Conservation (phyloP, 2,888 invertebrate species). For the Epicampocera succincta region DNA sequence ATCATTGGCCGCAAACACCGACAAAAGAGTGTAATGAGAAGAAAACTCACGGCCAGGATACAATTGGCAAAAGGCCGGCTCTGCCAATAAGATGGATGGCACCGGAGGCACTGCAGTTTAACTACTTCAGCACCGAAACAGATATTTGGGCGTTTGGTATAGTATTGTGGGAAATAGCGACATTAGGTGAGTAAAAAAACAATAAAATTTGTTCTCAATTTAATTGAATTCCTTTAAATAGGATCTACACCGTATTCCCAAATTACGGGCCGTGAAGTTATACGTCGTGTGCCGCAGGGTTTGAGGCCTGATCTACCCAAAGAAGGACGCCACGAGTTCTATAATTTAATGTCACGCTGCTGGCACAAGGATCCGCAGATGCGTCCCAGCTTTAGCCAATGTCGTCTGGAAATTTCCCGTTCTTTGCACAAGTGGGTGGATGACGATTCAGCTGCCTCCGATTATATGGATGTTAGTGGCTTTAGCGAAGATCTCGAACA, state of each 20-base stretch:
- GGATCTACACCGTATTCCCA: slow-evolving; percentile 94
- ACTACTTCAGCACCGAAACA: slow-evolving; percentile 90
- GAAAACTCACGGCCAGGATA: slow-evolving; percentile 75
- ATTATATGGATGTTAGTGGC: slow-evolving; percentile 82
- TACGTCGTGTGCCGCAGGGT: slow-evolving; percentile 89
- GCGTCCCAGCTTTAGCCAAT: slow-evolving; percentile 87
- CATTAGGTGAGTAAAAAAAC: slow-evolving; percentile 85
- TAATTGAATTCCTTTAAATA: slow-evolving; percentile 74
- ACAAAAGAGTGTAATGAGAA: slow-evolving; percentile 66
- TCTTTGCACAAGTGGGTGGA: slow-evolving; percentile 81
- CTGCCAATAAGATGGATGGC: slow-evolving; percentile 88
- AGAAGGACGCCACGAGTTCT: slow-evolving; percentile 89
- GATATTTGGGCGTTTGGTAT: slow-evolving; percentile 95
- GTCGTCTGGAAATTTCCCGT: slow-evolving; percentile 81
- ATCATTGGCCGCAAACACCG: slow-evolving; percentile 78
- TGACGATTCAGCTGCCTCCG: slow-evolving; percentile 80
- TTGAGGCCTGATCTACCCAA: slow-evolving; percentile 89
- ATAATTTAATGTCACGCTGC: slow-evolving; percentile 84
- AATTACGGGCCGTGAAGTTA: slow-evolving; percentile 91
- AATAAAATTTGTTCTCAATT: neutral
- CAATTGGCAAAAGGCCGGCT: slow-evolving; percentile 80
- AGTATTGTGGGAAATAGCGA: slow-evolving; percentile 93
- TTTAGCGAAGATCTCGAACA: slow-evolving; percentile 82
- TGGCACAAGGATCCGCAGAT: slow-evolving; percentile 88
- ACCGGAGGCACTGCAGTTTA: slow-evolving; percentile 90